Evolutionary conservation across 2,113 vertebrate genomes (phyloP).

Genomic region (Baryphthengus martii): DNA sequence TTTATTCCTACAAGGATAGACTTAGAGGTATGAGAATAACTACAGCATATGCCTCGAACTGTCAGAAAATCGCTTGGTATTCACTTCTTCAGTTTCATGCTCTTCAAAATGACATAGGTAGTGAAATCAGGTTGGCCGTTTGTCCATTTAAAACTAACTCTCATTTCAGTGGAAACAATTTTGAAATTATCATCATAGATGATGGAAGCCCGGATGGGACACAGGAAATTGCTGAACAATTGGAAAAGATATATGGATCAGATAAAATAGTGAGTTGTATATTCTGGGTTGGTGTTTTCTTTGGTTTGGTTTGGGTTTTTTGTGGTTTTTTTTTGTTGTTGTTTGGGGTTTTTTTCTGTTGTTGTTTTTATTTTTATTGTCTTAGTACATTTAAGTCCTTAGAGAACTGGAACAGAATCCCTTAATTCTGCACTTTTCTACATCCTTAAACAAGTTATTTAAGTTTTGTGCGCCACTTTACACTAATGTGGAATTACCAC

Average conservation of each 20-base stretch:
- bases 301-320: no score
- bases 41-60: fast-evolving
- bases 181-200: constrained; percentile 94
- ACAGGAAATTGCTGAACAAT: constrained; percentile 82
- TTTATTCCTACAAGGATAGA: fast-evolving
- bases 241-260: constrained; percentile 90
- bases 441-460: not conserved
- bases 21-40: fast-evolving
- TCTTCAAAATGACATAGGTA: fast-evolving
- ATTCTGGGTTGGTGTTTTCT: fast-evolving
- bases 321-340: no score
- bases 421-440: not conserved
- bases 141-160: not conserved
- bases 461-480: fast-evolving
- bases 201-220: constrained; percentile 98
- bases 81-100: fast-evolving
- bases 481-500: no score
- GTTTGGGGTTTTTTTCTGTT: no score
- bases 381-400: not conserved
- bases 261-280: constrained; percentile 88
- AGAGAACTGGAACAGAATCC: not conserved
- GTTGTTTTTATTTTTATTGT: not conserved
- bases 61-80: not conserved
- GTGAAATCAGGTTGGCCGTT: fast-evolving
- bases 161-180: constrained; percentile 81